Evolutionary conservation across 2,888 invertebrate genomes (phyloP), one percentile per base, ranked within the genome.

Genomic region (Gari tellinella): DNA sequence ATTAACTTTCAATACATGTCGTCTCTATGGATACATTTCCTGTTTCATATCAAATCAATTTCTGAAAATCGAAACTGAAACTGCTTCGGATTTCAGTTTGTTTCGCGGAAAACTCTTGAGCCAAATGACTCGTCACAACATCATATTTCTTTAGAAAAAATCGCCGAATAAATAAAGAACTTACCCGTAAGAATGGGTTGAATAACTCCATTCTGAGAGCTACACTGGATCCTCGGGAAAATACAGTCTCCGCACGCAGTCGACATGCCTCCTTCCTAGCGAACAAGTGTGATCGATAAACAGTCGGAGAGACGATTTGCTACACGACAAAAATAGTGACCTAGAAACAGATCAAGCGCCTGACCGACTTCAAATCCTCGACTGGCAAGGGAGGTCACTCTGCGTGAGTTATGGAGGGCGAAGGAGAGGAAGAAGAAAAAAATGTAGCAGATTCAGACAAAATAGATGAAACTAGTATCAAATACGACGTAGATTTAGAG

Each of bases 111-210:
- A n/a, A n/a, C n/a, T n/a, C n/a, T n/a, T n/a, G n/a, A n/a, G n/a
- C n/a, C n/a, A n/a, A n/a, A n/a, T n/a, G 25, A 10, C 7, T 53
- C 8, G 4, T 43, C 15, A 5, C 19, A 15, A 17, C 43, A 41
- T 23, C 1, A 17, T 5, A 46, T 19, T 15, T 26, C 25, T 15
- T 10, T n/a, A 19, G 14, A 17, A n/a, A 12, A 38, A 25, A 19
- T 38, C 4, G 5, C 3, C 12, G 19, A 14, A 14, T n/a, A 55
- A 37, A 21, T n/a, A 55, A 3, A n/a, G 19, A 4, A 12, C 15
- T 82, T 88, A 97, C 97, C 97, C 92, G 97, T 97, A 75, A 97
- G 94, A 73, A 97, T 94, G 60, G 97, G 97, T 93, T 97, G 97
- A 82, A 97, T 96, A 88, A 97, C 95, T 85, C 95, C 95, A 93